phyloP scores from a whole-genome alignment of 37 sponge, comb jelly and placozoan genomes.

The Aphrocallistes beatrix region DNA sequence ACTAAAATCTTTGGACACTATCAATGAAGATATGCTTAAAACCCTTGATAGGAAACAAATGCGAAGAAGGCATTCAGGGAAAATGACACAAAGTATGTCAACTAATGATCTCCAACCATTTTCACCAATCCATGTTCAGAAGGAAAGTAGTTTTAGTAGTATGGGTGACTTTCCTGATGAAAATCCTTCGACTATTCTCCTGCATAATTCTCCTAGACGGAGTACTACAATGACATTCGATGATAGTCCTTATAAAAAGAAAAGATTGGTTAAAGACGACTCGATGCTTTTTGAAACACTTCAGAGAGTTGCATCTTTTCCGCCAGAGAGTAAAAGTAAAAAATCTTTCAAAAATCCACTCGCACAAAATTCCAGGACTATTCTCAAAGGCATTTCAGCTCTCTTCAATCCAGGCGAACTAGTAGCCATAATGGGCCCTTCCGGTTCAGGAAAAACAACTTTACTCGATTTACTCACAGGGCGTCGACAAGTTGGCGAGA shows the following conservation, averaged over 20 bases:
- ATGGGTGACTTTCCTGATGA: neutral
- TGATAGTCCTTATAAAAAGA: neutral
- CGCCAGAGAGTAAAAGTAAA: neutral
- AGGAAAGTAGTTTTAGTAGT: conserved; percentile 7
- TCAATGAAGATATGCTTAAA: neutral
- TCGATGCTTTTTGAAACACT: neutral
- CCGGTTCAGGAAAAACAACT: conserved; percentile 76
- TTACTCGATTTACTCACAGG: conserved; percentile 57
- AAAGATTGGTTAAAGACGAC: neutral
- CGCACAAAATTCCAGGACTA: conserved; percentile 11
- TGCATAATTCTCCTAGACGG: neutral
- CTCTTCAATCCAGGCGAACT: conserved; percentile 80
- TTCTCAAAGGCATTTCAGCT: conserved; percentile 48
- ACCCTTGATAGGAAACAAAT: neutral
- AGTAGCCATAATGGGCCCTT: conserved; percentile 82
- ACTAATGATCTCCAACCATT: neutral
- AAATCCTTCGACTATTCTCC: neutral
- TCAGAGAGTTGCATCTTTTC: neutral
- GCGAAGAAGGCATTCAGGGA: conserved; percentile 6
- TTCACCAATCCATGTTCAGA: neutral
- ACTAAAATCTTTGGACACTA: neutral
- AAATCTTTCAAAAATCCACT: neutral
- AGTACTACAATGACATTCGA: neutral
- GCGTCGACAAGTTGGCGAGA: conserved; percentile 24
- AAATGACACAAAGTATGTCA: neutral